Conservation (phyloP, 2,797 vertebrate genomes). For the Paramormyrops hopkinsi region DNA sequence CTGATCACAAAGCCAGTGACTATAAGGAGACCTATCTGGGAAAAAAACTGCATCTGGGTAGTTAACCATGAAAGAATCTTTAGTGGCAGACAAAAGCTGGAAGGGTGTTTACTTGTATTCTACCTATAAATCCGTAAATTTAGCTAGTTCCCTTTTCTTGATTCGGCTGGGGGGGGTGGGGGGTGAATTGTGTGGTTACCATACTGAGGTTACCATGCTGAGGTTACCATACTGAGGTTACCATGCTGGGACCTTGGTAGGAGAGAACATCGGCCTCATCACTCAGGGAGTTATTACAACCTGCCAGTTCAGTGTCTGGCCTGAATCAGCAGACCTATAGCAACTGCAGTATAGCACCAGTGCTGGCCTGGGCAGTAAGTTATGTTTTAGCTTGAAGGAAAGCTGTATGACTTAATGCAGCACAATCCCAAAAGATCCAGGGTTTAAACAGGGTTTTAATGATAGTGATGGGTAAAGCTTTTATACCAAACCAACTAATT, state of each 20-base stretch:
- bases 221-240: background rate
- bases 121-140: constrained; percentile 28
- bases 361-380: background rate
- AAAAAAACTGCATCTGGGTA: constrained; percentile 33
- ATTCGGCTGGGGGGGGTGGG: background rate
- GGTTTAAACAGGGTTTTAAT: background rate
- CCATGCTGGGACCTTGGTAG: background rate
- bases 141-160: background rate
- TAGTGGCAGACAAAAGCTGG: constrained; percentile 47
- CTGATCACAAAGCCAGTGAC: background rate
- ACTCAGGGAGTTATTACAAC: background rate
- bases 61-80: constrained; percentile 48
- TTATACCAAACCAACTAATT: background rate
- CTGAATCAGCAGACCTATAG: background rate
- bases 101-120: constrained; percentile 50
- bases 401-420: background rate
- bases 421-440: background rate
- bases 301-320: background rate
- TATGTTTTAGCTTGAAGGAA: background rate
- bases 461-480: background rate
- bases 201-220: too few species aligned
- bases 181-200: background rate
- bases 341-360: background rate
- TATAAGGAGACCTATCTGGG: background rate
- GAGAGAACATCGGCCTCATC: background rate